Conservation (phyloP, 2,797 vertebrate species). For the Darevskia mixta region DNA sequence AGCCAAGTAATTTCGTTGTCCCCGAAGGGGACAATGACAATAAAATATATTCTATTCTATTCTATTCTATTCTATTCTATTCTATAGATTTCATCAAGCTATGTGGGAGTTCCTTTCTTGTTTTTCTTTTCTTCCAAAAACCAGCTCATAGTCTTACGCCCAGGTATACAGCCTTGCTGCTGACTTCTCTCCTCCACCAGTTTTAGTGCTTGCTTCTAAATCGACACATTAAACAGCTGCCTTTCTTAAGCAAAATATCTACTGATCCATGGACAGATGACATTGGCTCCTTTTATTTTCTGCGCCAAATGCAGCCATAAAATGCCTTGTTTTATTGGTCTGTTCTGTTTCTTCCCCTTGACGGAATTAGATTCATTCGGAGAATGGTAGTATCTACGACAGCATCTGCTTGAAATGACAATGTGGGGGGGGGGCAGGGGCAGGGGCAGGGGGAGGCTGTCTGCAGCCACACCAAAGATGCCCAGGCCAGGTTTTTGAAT, state of each 20-base stretch:
- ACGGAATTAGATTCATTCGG: conserved; percentile 1
- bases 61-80: too few species aligned
- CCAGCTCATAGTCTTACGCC: rapidly evolving
- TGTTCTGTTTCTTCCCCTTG: conserved; percentile 19
- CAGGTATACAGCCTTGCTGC: not conserved
- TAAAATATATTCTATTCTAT: too few species aligned
- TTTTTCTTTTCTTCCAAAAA: not conserved
- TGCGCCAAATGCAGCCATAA: not conserved
- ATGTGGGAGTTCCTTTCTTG: not conserved
- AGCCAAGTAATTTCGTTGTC: too few species aligned
- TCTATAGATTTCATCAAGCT: not conserved
- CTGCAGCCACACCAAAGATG: not conserved
- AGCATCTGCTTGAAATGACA: not conserved
- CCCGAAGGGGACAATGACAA: too few species aligned
- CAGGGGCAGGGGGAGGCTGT: not conserved
- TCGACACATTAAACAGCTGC: conserved; percentile 46
- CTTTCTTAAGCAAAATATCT: conserved; percentile 31
- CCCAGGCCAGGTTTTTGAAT: not conserved
- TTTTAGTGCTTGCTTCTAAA: conserved; percentile 29
- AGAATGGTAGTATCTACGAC: conserved; percentile 23
- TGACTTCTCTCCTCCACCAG: conserved; percentile 25
- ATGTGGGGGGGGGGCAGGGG: not conserved
- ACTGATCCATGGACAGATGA: conserved; percentile 38
- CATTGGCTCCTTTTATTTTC: not conserved
- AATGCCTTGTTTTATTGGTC: not conserved